phyloP scores from a whole-genome alignment of 1,140 invertebrate genomes.

The Lepeophtheirus salmonis region DNA sequence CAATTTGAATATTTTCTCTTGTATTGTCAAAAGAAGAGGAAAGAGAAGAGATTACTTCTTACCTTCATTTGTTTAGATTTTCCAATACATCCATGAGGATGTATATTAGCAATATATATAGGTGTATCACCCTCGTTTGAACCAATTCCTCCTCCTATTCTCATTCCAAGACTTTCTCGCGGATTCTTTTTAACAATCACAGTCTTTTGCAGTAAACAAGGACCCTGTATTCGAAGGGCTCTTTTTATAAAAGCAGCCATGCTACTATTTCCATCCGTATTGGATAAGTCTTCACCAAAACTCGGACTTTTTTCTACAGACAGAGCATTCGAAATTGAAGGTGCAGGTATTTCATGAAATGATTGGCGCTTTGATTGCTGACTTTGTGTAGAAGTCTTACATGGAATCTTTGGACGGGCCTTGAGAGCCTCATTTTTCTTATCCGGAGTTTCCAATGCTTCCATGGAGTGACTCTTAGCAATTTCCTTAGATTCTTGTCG shows the following conservation, averaged over 20 bases:
- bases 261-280: neutral
- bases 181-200: conserved; percentile 26
- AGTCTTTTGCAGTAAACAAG: conserved; percentile 24
- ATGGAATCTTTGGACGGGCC: conserved; percentile 15
- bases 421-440: too few species aligned
- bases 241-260: conserved; percentile 9
- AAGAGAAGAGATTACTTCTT: conserved; percentile 20
- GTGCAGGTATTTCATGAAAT: neutral
- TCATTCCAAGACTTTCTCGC: conserved; percentile 32
- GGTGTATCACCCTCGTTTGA: conserved; percentile 33
- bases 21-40: too few species aligned
- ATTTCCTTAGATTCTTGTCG: neutral
- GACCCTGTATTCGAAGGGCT: conserved; percentile 23
- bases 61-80: conserved; percentile 32
- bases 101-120: conserved; percentile 34
- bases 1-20: too few species aligned
- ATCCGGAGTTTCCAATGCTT: conserved; percentile 13
- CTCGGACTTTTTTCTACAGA: too few species aligned
- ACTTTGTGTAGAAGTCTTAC: conserved; percentile 20
- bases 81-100: conserved; percentile 31
- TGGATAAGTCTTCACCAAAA: too few species aligned
- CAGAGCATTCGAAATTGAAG: neutral
- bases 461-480: conserved; percentile 16
- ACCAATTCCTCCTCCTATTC: conserved; percentile 32
- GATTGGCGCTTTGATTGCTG: neutral